phyloP scores from a whole-genome alignment of 2,113 vertebrate species.

The Pandion haliaetus region DNA sequence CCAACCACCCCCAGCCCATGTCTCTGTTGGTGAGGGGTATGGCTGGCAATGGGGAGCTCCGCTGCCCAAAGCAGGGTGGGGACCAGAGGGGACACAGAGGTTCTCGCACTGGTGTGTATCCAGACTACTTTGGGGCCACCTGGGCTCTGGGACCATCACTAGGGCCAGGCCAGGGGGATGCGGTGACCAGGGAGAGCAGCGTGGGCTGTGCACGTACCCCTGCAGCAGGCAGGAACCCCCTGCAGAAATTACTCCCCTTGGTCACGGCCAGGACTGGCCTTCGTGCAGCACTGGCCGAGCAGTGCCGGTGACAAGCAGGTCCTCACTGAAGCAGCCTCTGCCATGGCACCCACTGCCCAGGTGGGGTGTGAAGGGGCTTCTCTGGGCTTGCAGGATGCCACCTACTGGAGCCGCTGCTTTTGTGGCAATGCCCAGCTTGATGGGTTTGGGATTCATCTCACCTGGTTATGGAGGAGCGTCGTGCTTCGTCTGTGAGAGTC shows the following conservation, averaged over 20 bases:
- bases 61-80: not conserved
- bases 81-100: not conserved
- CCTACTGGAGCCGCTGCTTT: not conserved
- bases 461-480: accelerated
- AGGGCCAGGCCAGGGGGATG: not conserved
- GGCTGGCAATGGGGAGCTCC: not conserved
- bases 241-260: not conserved
- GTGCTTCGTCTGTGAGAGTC: accelerated
- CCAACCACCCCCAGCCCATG: not conserved
- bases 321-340: not conserved
- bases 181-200: accelerated
- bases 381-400: not conserved
- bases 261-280: not conserved
- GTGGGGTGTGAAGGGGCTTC: not conserved
- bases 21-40: too few species aligned
- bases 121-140: not conserved
- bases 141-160: not conserved
- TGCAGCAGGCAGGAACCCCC: not conserved
- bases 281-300: not conserved
- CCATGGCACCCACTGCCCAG: not conserved
- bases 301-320: not conserved
- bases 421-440: not conserved
- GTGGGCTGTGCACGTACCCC: accelerated
- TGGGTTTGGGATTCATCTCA: not conserved
- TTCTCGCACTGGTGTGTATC: not conserved